Conservation (phyloP, 2,888 invertebrate genomes). For the Lasioglossum vierecki region DNA sequence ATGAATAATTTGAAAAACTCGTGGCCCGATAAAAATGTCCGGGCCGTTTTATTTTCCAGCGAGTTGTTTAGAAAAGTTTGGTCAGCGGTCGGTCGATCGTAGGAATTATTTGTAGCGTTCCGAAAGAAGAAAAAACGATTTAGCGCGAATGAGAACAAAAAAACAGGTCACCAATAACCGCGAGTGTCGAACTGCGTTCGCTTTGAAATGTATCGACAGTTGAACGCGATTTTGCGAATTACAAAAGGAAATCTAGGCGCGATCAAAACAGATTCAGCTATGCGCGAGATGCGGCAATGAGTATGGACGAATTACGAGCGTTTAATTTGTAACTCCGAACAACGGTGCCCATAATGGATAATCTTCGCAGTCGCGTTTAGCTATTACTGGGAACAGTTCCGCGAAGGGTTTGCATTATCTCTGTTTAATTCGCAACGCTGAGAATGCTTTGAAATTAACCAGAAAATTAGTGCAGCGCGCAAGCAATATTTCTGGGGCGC, state of each 20-base stretch:
- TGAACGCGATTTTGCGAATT: not conserved
- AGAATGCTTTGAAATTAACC: not conserved
- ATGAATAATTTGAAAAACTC: no score
- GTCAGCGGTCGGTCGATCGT: not conserved
- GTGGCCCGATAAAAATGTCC: not conserved
- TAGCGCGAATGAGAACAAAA: not conserved
- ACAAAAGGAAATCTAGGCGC: not conserved
- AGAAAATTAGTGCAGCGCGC: not conserved
- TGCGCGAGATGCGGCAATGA: not conserved
- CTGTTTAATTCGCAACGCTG: not conserved
- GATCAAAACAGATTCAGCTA: not conserved
- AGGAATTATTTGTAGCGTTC: not conserved
- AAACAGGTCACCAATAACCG: not conserved
- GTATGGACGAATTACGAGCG: not conserved
- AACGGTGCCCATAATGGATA: not conserved
- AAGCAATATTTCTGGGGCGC: not conserved
- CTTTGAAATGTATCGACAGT: not conserved
- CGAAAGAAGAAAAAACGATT: not conserved
- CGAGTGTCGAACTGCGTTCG: not conserved
- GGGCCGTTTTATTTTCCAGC: not conserved
- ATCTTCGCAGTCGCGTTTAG: not conserved
- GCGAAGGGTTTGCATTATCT: not conserved
- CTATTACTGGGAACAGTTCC: not conserved
- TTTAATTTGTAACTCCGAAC: not conserved
- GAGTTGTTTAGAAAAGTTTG: not conserved